Evolutionary conservation across 2,797 vertebrate species (phyloP), one percentile per base, ranked within the genome.

Genomic region (Loris lydekkerianus): DNA sequence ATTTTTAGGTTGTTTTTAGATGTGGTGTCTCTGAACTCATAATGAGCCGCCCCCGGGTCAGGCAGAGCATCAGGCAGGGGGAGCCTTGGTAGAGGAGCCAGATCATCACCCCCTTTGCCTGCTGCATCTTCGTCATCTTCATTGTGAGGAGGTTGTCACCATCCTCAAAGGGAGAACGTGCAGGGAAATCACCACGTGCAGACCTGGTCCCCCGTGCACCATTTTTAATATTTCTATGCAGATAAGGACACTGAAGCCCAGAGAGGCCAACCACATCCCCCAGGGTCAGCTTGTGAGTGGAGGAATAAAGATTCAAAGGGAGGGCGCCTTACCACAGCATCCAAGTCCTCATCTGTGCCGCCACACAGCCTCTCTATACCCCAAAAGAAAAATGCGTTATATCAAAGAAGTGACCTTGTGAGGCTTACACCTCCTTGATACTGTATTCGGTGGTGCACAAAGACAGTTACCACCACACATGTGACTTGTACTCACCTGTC

Each of bases 31-130:
- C 49, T 10, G 65, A 29, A 21, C 6, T 73, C 25, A 1, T 49
- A 7, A 40, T 3, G 25, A 87, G 43, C 23, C 10, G 20, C 25
- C 14, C 37, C 56, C 70, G 53, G 13, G 17, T 34, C 69, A 29
- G 5, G 49, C 37, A 1, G 2, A n/a, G 40, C 10, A 0, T 15
- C 14, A 46, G 1, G 8, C 5, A 73, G 21, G 0, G 1, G 4
- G 46, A 2, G 40, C 20, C 63, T 7, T 34, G 61, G 27, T 0
- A 43, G 61, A 46, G 46, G 63, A 29, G 37, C 9, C 6, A 3
- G 69, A 46, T 21, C 2, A 3, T 17, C 27, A 15, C 11, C 15
- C 73, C 7, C 21, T 13, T 13, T 31, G 43, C 27, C 13, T 10
- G 69, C 20, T 34, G 58, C 34, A 0, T 6, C 53, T 1, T 23